Percentiles rank a stretch among this genome's conserved stretches.
phyloP scores from a whole-genome alignment of 1,140 invertebrate species.

The Papilio glaucus region DNA sequence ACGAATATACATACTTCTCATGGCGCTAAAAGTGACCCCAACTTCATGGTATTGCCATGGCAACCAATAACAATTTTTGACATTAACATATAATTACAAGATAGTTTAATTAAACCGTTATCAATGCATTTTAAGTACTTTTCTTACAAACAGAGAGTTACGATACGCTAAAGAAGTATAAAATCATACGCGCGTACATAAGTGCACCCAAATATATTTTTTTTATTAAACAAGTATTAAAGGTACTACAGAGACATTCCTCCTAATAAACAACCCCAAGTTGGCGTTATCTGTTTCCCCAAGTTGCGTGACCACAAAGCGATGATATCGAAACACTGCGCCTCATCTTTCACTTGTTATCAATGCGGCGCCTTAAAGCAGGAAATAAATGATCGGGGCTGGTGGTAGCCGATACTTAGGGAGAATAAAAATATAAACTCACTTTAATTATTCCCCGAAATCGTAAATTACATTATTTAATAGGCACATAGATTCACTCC shows the following conservation, averaged over 20 bases:
- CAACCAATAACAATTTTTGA: too few relatives aligned
- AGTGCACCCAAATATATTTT: too few relatives aligned
- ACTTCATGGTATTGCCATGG: too few relatives aligned
- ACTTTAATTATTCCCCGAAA: not conserved
- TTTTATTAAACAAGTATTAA: too few relatives aligned
- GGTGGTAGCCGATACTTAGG: not conserved
- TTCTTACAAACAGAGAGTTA: too few relatives aligned
- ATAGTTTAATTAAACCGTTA: too few relatives aligned
- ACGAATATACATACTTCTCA: too few relatives aligned
- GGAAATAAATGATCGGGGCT: constrained; percentile 22
- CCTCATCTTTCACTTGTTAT: constrained; percentile 22
- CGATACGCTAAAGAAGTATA: too few relatives aligned
- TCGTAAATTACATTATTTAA: not conserved
- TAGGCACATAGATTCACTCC: not conserved
- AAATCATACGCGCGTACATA: too few relatives aligned
- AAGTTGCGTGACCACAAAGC: constrained; percentile 12
- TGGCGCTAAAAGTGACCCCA: too few relatives aligned
- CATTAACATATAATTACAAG: too few relatives aligned
- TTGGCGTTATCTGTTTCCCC: constrained; percentile 1
- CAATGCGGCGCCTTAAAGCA: constrained; percentile 15
- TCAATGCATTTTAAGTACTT: too few relatives aligned
- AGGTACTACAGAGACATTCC: not conserved
- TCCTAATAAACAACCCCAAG: not conserved
- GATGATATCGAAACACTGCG: constrained; percentile 6
- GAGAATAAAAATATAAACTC: not conserved